A percentile compares a stretch with the other conserved stretches of the same genome.
Conservation (phyloP, 53 echinoderm and acorn worm species). For the Paracentrotus lividus region DNA sequence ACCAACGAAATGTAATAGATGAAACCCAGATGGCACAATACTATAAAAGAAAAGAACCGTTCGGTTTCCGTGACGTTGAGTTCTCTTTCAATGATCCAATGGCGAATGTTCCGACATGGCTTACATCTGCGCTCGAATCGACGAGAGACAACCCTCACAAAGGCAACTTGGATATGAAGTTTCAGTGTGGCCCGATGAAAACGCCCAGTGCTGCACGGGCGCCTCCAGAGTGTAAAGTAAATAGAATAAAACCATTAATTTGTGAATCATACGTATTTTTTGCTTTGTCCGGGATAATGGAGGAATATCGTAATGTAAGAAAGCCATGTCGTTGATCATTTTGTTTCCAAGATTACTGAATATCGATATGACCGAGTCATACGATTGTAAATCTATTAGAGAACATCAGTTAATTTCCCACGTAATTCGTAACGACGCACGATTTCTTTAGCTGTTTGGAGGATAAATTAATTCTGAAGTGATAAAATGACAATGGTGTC, state of each 20-base stretch:
- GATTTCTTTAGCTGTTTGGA: no score
- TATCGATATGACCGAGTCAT: no score
- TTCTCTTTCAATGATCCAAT: slow-evolving; percentile 69
- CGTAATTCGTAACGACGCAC: no score
- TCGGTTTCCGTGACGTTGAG: slow-evolving; percentile 64
- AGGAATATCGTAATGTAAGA: no score
- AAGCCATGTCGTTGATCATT: no score
- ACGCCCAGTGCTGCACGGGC: slow-evolving; percentile 80
- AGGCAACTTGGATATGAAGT: slow-evolving; percentile 76
- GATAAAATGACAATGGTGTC: no score
- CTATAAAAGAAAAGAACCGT: slow-evolving; percentile 77
- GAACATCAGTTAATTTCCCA: no score
- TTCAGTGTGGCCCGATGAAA: slow-evolving; percentile 62
- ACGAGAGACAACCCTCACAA: slow-evolving; percentile 81
- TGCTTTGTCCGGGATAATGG: no score
- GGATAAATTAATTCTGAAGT: no score
- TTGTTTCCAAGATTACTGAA: no score
- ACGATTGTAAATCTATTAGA: no score
- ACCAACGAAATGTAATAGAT: slow-evolving; percentile 44
- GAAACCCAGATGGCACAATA: slow-evolving; percentile 34
- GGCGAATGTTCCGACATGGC: slow-evolving; percentile 78
- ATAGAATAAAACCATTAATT: not conserved
- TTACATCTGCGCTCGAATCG: slow-evolving; percentile 84
- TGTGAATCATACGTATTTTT: no score
- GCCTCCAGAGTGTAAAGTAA: slow-evolving; percentile 86